These are phyloP conservation scores for Seriola dumerili DNA, from an alignment of 2,113 vertebrate species.

Conservation along the genomic window DNA sequence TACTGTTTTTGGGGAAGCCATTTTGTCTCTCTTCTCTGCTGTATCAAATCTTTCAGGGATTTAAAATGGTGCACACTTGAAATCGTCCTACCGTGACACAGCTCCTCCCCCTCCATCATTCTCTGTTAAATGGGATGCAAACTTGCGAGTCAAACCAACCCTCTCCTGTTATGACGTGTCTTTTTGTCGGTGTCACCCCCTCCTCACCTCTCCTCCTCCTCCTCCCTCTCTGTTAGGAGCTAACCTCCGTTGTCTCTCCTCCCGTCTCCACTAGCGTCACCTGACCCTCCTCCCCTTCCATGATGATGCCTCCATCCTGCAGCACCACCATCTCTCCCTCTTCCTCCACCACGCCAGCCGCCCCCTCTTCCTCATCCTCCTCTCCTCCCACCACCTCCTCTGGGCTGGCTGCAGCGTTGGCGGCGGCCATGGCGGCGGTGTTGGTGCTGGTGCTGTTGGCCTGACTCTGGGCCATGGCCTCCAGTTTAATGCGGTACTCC, in stretches of 20 bases:
- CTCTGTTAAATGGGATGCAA: background rate
- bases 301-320: slow-evolving; percentile 81
- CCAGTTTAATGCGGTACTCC: slow-evolving; percentile 87
- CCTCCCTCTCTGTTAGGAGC: slow-evolving; percentile 69
- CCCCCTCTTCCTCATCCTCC: slow-evolving; percentile 71
- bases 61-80: slow-evolving; percentile 10
- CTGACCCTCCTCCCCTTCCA: slow-evolving; percentile 84
- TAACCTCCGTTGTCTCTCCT: slow-evolving; percentile 68
- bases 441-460: slow-evolving; percentile 50
- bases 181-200: background rate
- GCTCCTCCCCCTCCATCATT: background rate
- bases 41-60: background rate
- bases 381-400: slow-evolving; percentile 78
- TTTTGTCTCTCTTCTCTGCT: background rate
- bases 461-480: slow-evolving; percentile 86
- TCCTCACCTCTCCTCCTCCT: background rate
- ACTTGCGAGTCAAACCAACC: slow-evolving; percentile 18
- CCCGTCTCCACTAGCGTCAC: slow-evolving; percentile 80
- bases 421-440: background rate
- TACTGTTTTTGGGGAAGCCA: background rate
- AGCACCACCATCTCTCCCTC: slow-evolving; percentile 83
- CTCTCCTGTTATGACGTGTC: background rate
- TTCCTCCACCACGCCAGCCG: slow-evolving; percentile 68
- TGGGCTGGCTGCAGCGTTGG: slow-evolving; percentile 48
- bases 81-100: background rate